Evolutionary conservation across 2,113 vertebrate species (phyloP).

Genomic region (Rhagologus leucostigma): DNA sequence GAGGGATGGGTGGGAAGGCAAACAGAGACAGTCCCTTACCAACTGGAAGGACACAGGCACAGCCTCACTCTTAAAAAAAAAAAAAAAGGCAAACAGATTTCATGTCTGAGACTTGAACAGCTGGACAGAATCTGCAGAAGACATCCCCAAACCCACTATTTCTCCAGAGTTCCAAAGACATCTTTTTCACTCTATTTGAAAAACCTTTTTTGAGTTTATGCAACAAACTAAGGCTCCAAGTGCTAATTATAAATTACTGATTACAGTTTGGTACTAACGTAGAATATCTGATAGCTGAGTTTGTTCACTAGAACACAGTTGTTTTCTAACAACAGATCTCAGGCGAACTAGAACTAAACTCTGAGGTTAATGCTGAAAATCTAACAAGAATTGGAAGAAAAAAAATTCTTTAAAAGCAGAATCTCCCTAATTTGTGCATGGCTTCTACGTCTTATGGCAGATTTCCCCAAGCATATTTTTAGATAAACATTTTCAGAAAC

Average conservation of each 20-base stretch:
- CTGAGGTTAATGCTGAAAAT: neutral
- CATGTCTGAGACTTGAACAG: neutral
- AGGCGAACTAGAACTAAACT: neutral
- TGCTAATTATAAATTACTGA: neutral
- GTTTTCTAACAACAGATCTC: neutral
- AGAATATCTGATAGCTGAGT: neutral
- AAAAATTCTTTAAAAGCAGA: neutral
- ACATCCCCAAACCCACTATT: neutral
- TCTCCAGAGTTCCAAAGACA: neutral
- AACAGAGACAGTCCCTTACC: no score
- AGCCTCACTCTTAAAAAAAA: neutral
- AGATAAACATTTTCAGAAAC: neutral
- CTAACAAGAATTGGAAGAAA: neutral
- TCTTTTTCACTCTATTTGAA: neutral
- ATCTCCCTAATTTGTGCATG: neutral
- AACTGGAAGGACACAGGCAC: neutral
- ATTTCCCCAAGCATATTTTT: neutral
- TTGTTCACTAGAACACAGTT: neutral
- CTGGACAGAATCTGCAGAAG: neutral
- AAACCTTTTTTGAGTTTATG: neutral
- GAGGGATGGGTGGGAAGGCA: neutral
- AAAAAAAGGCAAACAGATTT: neutral
- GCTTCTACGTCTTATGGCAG: neutral
- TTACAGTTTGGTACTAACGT: neutral
- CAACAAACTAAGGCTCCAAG: neutral